Evolutionary conservation across 2,797 vertebrate species (phyloP), one percentile per base, ranked within the genome.

Genomic region (Anisognathus igniventris): DNA sequence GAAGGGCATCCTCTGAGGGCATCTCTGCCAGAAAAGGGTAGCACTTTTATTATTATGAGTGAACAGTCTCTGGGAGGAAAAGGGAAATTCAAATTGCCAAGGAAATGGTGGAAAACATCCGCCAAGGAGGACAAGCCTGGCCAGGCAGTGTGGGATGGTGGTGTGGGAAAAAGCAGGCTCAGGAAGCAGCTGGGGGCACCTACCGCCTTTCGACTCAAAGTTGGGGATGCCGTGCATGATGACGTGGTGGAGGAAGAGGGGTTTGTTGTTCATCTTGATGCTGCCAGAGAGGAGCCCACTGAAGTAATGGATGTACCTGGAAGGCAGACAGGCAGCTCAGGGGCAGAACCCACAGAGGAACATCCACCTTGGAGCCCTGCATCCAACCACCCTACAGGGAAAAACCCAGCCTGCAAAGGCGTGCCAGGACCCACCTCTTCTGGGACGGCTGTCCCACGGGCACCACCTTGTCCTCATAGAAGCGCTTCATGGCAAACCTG

Each of bases 221-320:
- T 99, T 99, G 90, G 99, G 99, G 94, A 99, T 99, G 93, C 99
- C 99, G 1, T 99, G 99, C 99, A 99, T 98, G 98, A 99, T 99
- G 97, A 99, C 99, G 0, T 99, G 99, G 93, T 99, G 99, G 51
- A 99, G 98, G 95, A 99, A 99, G 94, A 99, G 97, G 14, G 99
- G 99, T 81, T 99, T 99, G 98, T 99, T 99, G 98, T 99, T 99
- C 98, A 99, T 99, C 97, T 99, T 99, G 97, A 99, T 99, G 97
- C 98, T 98, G 75, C 99, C 99, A 0, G 99, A 99, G 20, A 99
- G 98, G 90, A 99, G 97, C 40, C 99, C 99, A 0, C 99, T 99
- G 98, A 99, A 99, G 96, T 99, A 99, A 97, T 99, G 98, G 93
- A 99, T 99, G 67, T 99, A 99, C 96, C 99, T 99, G 95, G 53